Evolutionary conservation across 2,113 vertebrate species (phyloP).

Genomic region (Serinus canaria): DNA sequence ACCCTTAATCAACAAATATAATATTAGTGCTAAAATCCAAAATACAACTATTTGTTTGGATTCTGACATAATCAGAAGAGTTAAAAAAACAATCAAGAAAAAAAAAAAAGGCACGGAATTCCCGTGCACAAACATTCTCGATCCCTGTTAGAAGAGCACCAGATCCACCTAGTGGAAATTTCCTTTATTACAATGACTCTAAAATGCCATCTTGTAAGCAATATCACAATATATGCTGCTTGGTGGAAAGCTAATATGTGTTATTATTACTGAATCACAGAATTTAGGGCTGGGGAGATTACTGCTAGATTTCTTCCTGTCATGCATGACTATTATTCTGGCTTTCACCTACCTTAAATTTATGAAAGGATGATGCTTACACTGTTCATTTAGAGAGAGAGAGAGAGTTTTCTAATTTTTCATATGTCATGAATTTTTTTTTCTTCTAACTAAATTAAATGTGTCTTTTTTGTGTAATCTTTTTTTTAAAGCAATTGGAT

Average conservation of each 20-base stretch:
- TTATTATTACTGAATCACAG: neutral
- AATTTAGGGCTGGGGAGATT: neutral
- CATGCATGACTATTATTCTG: neutral
- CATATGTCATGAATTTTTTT: neutral
- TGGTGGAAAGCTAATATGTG: neutral
- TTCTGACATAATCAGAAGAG: neutral
- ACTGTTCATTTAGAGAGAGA: neutral
- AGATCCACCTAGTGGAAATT: constrained; percentile 77
- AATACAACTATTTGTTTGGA: neutral
- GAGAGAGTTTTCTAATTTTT: neutral
- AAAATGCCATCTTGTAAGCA: neutral
- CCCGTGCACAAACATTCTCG: accelerated
- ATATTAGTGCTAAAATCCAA: neutral
- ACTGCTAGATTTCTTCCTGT: neutral
- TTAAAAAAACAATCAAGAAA: neutral
- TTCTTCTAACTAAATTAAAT: neutral
- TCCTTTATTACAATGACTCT: constrained; percentile 50
- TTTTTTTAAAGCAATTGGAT: neutral
- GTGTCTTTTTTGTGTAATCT: neutral
- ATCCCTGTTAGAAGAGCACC: constrained; percentile 62
- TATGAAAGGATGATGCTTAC: neutral
- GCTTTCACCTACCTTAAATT: neutral
- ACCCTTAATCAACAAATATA: neutral
- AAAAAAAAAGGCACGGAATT: neutral
- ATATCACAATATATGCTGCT: neutral